A percentile compares a stretch with the other conserved stretches of the same genome.
These are phyloP conservation scores for Blennius ocellaris DNA, from an alignment of 2,113 vertebrate genomes.

Conservation along the genomic window DNA sequence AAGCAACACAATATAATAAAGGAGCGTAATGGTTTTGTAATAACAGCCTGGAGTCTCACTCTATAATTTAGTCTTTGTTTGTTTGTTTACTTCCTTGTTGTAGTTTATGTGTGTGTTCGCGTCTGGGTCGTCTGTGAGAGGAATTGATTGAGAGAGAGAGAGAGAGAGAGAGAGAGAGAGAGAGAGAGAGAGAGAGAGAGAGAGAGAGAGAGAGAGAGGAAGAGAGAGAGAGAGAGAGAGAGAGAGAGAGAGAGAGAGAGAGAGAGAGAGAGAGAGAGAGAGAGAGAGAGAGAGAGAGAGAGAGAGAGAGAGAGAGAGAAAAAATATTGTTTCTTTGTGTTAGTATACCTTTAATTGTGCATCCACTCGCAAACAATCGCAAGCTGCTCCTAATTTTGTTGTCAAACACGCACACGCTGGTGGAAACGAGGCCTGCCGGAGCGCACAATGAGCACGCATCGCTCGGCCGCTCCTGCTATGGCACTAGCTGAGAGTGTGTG, in stretches of 20 bases:
- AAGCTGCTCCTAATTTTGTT: conserved; percentile 83
- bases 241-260: no score
- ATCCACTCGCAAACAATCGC: conserved; percentile 52
- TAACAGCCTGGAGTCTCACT: conserved; percentile 38
- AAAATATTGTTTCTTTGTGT: conserved; percentile 36
- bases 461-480: conserved; percentile 39
- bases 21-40: conserved; percentile 38
- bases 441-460: conserved; percentile 64
- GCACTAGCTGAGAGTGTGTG: conserved; percentile 81
- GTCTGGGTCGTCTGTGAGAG: neutral
- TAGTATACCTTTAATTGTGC: conserved; percentile 49
- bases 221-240: no score
- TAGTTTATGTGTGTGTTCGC: conserved; percentile 24
- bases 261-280: no score
- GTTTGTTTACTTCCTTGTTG: conserved; percentile 48
- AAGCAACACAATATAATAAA: conserved; percentile 37
- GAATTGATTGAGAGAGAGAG: no score
- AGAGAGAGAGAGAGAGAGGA: conserved; percentile 8
- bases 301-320: conserved; percentile 13
- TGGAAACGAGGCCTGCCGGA: conserved; percentile 69
- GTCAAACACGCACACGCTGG: conserved; percentile 79
- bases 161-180: no score
- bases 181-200: no score
- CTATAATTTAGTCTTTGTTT: conserved; percentile 58
- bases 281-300: no score